phyloP scores from a whole-genome alignment of 64 coral and sea anemone genomes.

The Dendrophyllia cribrosa region DNA sequence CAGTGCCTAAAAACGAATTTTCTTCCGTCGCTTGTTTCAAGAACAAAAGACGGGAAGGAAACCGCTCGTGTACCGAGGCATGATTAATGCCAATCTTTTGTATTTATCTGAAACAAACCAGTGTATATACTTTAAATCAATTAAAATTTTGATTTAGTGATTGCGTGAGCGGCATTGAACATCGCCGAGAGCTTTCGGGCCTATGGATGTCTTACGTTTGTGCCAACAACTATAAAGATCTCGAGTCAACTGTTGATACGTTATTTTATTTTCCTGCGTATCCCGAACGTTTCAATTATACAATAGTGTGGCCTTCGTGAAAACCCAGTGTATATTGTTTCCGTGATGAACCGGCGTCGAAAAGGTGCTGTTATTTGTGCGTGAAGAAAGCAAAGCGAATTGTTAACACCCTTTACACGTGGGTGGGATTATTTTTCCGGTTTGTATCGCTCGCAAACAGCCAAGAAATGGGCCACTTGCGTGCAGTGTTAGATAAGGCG shows the following conservation, averaged over 20 bases:
- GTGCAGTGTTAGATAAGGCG: neutral
- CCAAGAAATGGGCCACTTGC: neutral
- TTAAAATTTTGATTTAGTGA: neutral
- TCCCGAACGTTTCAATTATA: no score
- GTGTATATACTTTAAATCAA: neutral
- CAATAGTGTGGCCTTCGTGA: neutral
- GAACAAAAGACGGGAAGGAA: neutral
- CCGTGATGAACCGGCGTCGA: neutral
- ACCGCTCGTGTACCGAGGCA: neutral
- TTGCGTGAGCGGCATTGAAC: neutral
- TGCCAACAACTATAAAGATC: no score
- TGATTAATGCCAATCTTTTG: neutral
- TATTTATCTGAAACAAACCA: neutral
- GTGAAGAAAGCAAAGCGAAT: constrained; percentile 3
- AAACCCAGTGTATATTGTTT: neutral
- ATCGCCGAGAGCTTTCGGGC: no score
- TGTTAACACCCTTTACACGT: neutral
- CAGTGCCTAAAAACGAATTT: neutral
- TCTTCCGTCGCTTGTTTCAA: neutral
- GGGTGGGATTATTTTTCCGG: neutral
- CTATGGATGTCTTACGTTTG: no score
- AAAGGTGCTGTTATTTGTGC: neutral
- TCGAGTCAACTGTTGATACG: no score
- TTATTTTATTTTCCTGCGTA: no score
- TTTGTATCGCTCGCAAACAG: neutral